Evolutionary conservation across 2,113 vertebrate species (phyloP).

Genomic region (Pyxicephalus adspersus): DNA sequence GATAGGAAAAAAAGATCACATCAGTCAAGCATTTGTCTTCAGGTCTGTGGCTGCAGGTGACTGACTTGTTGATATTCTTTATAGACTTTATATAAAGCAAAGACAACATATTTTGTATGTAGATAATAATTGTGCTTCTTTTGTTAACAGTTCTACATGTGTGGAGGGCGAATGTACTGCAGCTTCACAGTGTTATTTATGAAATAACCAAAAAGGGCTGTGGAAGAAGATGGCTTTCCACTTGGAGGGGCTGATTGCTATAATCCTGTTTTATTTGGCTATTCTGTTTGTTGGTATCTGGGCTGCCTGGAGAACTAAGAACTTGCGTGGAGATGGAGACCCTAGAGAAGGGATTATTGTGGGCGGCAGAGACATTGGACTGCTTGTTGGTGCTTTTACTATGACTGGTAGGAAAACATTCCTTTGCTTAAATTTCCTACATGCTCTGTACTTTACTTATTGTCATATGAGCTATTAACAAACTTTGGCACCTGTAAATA

Average conservation of each 20-base stretch:
- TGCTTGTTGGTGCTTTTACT: constrained; percentile 95
- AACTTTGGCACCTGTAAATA: too few species aligned
- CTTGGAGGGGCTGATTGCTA: constrained; percentile 89
- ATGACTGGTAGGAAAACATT: constrained; percentile 86
- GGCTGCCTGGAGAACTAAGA: constrained; percentile 98
- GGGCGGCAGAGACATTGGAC: constrained; percentile 92
- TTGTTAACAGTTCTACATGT: constrained; percentile 2
- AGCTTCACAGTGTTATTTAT: constrained; percentile 72
- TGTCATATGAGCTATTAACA: background rate
- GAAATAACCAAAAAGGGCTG: constrained; percentile 71
- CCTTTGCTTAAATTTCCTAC: background rate
- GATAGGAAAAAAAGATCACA: background rate
- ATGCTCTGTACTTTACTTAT: background rate
- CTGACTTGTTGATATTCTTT: constrained; percentile 28
- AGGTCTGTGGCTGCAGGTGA: constrained; percentile 22
- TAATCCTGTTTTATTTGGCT: constrained; percentile 89
- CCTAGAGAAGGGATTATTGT: constrained; percentile 94
- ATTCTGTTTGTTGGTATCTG: constrained; percentile 95
- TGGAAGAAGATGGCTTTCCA: constrained; percentile 84
- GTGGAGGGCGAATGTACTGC: background rate
- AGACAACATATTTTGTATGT: background rate
- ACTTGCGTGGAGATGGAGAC: constrained; percentile 75
- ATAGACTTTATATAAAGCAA: constrained; percentile 1
- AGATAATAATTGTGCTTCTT: background rate
- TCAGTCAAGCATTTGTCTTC: background rate